Evolutionary conservation across 2,113 vertebrate species (phyloP).

Genomic region (Ovis canadensis): DNA sequence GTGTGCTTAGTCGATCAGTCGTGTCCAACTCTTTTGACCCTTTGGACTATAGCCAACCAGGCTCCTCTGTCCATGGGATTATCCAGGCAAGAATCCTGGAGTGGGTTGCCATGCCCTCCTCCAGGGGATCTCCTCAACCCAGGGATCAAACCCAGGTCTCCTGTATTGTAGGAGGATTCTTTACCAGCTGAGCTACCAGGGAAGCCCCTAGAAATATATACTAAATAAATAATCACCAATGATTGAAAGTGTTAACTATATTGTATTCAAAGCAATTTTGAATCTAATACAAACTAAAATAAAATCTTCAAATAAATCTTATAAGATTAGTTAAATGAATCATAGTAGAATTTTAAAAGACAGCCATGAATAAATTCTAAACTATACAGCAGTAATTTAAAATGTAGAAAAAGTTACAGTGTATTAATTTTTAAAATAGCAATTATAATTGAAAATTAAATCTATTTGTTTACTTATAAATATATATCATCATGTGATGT

Average conservation of each 20-base stretch:
- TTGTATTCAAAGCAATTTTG: background rate
- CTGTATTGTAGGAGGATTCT: background rate
- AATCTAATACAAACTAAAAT: background rate
- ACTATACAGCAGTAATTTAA: background rate
- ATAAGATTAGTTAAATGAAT: background rate
- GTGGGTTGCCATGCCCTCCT: background rate
- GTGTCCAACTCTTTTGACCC: background rate
- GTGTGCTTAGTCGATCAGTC: background rate
- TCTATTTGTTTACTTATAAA: background rate
- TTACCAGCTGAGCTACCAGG: background rate
- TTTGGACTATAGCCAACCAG: background rate
- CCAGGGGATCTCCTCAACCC: background rate
- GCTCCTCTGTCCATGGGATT: background rate
- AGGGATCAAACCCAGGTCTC: background rate
- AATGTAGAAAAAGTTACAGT: background rate
- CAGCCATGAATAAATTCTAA: background rate
- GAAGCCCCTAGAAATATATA: background rate
- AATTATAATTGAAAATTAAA: background rate
- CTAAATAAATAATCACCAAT: background rate
- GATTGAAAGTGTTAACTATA: background rate
- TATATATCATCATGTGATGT: background rate
- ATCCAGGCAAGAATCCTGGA: background rate
- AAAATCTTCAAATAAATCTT: background rate
- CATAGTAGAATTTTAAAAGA: background rate
- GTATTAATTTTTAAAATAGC: background rate